Evolutionary conservation across 2,113 vertebrate species (phyloP).

Genomic region (Cacatua alba): DNA sequence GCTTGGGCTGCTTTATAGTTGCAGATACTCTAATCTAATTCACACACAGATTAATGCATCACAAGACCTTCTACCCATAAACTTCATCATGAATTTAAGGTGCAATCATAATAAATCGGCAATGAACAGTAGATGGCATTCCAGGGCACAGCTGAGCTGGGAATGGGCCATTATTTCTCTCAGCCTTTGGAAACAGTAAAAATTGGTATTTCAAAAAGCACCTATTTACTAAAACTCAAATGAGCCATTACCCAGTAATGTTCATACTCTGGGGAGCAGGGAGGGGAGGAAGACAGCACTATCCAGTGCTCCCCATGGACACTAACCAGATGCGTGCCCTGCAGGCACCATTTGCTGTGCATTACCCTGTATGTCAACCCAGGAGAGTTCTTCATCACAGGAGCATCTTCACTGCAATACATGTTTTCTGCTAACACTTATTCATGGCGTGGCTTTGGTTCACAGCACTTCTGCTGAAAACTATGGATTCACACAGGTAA

Average conservation of each 20-base stretch:
- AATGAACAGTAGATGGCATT: background rate
- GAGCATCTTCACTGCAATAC: slow-evolving; percentile 78
- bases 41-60: slow-evolving; percentile 78
- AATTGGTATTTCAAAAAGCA: background rate
- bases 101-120: slow-evolving; percentile 27
- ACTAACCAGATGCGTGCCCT: background rate
- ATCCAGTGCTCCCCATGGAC: accelerated
- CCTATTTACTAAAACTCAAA: background rate
- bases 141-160: background rate
- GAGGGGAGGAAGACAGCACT: background rate
- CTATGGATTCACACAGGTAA: slow-evolving; percentile 79
- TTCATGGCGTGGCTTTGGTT: slow-evolving; percentile 76
- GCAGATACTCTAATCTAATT: slow-evolving; percentile 68
- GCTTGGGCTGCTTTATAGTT: slow-evolving; percentile 77
- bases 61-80: slow-evolving; percentile 80
- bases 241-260: background rate
- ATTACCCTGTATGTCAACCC: slow-evolving; percentile 76
- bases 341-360: slow-evolving; percentile 76
- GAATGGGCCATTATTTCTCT: background rate
- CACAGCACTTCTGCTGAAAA: slow-evolving; percentile 76
- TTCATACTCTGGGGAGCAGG: background rate
- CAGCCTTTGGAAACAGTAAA: background rate
- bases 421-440: slow-evolving; percentile 79
- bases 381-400: slow-evolving; percentile 72
- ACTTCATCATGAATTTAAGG: slow-evolving; percentile 81